Base-by-base conservation (phyloP, 1,140 invertebrate species). In the Drosophila sp. region DNA sequence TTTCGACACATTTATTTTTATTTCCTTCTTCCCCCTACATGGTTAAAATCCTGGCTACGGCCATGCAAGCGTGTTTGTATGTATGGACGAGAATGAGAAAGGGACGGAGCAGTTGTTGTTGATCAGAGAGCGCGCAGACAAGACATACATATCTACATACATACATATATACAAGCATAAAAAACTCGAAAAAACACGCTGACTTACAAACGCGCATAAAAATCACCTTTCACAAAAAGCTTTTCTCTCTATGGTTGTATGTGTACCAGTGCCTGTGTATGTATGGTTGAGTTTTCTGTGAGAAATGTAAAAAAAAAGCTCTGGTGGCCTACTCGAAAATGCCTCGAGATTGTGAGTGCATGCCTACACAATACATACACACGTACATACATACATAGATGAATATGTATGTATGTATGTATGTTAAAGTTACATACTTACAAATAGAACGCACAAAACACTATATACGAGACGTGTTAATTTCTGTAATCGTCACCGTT, bases 191-290 rank as follows among this genome's bases (percentile, higher is more conserved):
- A 70, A 75, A 71, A 72, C 74, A 62, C 73, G 81, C 76, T 79
- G 72, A 76, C 61, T 76, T 77, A 79, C 69, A 79, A 79, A 64
- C 67, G 79, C 79, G 65, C 63, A 80, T 65, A 82, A 82, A 82
- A 81, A 87, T 79, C 83, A 86, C 83, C 83, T 86, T 86, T 86
- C 83, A 86, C 83, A 86, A 86, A 86, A 87, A 86, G 82, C 82
- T 86, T 86, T 87, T 79, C 83, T 83, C 83, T 87, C 67, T 68
- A 76, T 76, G 69, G 65, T 81, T 60, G 63, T 63, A 60, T 67
- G 40, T 76, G 54, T 82, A 17, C 17, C 17, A 17, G 71, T 84
- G 56, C 11, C 35, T 38, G 10, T 72, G 74, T 78, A 30, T 72
- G 74, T 78, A 30, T 40, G 44, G 68, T 38, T 54, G 27, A 27